These are phyloP conservation scores for Galaxias olidus DNA, from an alignment of 2,797 vertebrate species.

Conservation along the genomic window DNA sequence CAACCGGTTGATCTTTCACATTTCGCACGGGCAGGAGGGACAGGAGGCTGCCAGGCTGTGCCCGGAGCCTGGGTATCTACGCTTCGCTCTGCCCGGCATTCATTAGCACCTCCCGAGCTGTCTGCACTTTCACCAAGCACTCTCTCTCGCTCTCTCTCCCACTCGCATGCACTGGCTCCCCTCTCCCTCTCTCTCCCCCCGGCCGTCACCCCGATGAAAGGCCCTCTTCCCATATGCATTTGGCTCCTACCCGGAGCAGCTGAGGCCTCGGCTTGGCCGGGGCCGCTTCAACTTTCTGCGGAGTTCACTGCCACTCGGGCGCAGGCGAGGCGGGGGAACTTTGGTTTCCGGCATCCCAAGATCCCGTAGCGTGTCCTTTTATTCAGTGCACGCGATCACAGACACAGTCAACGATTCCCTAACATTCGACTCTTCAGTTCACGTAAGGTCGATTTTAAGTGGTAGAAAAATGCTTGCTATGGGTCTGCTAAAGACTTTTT, in stretches of 20 bases:
- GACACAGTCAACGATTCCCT: too few relatives aligned
- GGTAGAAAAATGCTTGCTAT: too few relatives aligned
- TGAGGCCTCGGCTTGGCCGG: slow-evolving; percentile 76
- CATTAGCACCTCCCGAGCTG: slow-evolving; percentile 83
- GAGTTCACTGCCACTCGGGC: slow-evolving; percentile 57
- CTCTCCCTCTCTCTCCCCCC: slow-evolving; percentile 63
- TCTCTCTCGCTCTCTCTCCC: too few relatives aligned
- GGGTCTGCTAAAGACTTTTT: too few relatives aligned
- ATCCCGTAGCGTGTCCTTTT: slow-evolving; percentile 37
- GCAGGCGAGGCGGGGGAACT: slow-evolving; percentile 47
- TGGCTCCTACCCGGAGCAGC: slow-evolving; percentile 70
- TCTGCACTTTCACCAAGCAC: slow-evolving; percentile 79
- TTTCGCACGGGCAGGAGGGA: slow-evolving; percentile 79
- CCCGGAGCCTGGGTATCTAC: slow-evolving; percentile 76
- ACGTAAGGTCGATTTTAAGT: too few relatives aligned
- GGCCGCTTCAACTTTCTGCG: slow-evolving; percentile 68
- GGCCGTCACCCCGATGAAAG: slow-evolving; percentile 68
- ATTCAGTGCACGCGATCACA: too few relatives aligned
- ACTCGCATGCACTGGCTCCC: slow-evolving; percentile 73
- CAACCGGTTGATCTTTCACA: slow-evolving; percentile 84
- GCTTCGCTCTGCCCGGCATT: slow-evolving; percentile 77
- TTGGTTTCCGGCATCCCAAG: slow-evolving; percentile 39
- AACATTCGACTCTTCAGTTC: too few relatives aligned
- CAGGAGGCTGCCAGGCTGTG: slow-evolving; percentile 77
- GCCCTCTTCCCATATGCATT: slow-evolving; percentile 64